Evolutionary conservation across 2,797 vertebrate genomes (phyloP), one percentile per base, ranked within the genome.

Genomic region (Pitangus sulphuratus): DNA sequence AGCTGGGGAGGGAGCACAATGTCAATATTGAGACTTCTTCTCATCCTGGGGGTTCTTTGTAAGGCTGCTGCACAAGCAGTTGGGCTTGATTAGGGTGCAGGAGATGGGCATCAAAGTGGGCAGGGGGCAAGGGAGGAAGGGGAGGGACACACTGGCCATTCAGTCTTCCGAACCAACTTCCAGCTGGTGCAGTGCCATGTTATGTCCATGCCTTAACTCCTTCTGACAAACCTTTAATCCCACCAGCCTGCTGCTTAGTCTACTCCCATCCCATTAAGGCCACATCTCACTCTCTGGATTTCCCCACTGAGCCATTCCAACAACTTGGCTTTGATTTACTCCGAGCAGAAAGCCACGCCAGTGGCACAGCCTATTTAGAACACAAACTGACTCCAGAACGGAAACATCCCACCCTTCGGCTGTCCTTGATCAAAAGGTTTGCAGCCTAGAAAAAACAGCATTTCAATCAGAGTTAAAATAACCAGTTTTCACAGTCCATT

Each of bases 401-500:
- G 60, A 79, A 90, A 82, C 58, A 81, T 58, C 57, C 50, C 24
- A 89, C 87, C 60, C 81, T 89, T 87, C 0, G 1, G 68, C 89
- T 87, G 75, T 70, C 65, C 87, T 84, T 70, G 37, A 92, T 78
- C 74, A 64, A 83, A 85, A 94, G 76, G 51, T 76, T 91, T 91
- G 40, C 50, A 81, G 84, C 26, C 31, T 13, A 75, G 53, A 87
- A 57, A 88, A 94, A 95, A 33, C 1, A 6, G 54, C 54, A 61
- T 54, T 95, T 93, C 76, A 90, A 56, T 77, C 69, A 81, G 68
- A 90, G 57, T 87, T 91, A 70, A 92, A 93, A 87, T 45, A 87
- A 66, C 28, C 53, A 2, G 7, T n/a, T 84, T 95, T 76, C 79
- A 61, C 22, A 70, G 85, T 15, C 47, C 81, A 76, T 89, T 79